A percentile compares a stretch with the other conserved stretches of the same genome.
phyloP scores from a whole-genome alignment of 2,888 invertebrate genomes.

The Troilus luridus region DNA sequence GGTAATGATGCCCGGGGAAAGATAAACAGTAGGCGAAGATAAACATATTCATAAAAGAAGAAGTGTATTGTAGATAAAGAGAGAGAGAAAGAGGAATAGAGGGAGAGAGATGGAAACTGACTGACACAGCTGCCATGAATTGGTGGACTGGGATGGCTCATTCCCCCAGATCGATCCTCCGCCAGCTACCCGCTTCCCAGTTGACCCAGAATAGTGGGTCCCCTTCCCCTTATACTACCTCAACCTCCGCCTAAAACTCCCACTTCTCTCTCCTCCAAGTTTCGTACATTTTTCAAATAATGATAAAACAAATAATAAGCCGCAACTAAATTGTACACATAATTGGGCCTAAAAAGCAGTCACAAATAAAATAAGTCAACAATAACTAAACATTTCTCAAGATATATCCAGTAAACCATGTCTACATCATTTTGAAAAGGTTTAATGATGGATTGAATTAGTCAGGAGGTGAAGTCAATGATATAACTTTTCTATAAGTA shows the following conservation, averaged over 20 bases:
- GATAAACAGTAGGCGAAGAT: neutral
- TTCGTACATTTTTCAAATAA: too few relatives aligned
- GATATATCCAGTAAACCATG: too few relatives aligned
- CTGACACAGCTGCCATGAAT: slow-evolving; percentile 11
- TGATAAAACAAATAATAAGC: too few relatives aligned
- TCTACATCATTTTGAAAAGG: too few relatives aligned
- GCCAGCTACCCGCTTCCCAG: neutral
- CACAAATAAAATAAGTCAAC: too few relatives aligned
- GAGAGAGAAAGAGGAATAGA: neutral
- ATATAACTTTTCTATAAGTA: too few relatives aligned
- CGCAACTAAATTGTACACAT: too few relatives aligned
- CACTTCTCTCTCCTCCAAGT: neutral
- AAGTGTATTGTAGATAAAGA: neutral
- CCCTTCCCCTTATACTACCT: slow-evolving; percentile 37
- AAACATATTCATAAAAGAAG: slow-evolving; percentile 1
- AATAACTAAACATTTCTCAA: too few relatives aligned
- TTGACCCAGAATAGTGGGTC: slow-evolving; percentile 1
- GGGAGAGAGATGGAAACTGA: neutral
- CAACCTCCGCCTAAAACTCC: slow-evolving; percentile 31
- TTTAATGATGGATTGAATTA: too few relatives aligned
- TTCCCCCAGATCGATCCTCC: slow-evolving; percentile 25
- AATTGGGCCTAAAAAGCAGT: too few relatives aligned
- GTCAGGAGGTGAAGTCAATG: too few relatives aligned
- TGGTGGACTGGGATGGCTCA: slow-evolving; percentile 14
- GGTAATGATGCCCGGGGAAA: neutral